Conservation (phyloP, 2,888 invertebrate species). For the Orthosia gracilis region DNA sequence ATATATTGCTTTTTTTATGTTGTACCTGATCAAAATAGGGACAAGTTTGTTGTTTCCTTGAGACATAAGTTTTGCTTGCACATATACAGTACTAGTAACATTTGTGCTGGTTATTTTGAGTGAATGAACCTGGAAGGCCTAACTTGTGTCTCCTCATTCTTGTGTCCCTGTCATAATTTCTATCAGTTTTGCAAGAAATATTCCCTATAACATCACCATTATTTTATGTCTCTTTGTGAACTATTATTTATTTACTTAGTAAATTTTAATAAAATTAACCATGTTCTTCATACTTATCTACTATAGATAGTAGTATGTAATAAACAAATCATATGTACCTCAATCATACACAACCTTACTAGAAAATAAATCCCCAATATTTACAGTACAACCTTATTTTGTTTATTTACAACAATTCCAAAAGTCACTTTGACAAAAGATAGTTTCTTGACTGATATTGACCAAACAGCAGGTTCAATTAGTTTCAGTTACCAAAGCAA, state of each 20-base stretch:
- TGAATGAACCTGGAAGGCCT: not conserved
- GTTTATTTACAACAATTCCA: constrained; percentile 16
- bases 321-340: constrained; percentile 20
- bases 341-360: constrained; percentile 21
- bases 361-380: constrained; percentile 40
- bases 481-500: constrained; percentile 58
- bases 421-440: constrained; percentile 25
- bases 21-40: not conserved
- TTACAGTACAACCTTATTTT: constrained; percentile 48
- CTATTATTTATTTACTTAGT: not conserved
- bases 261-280: not conserved
- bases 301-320: constrained; percentile 15
- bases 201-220: not conserved
- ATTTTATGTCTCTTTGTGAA: not conserved
- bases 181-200: not conserved
- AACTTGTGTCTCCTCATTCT: not conserved
- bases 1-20: not conserved
- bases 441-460: constrained; percentile 29
- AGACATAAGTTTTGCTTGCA: not conserved
- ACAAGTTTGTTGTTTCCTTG: not conserved
- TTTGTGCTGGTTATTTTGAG: not conserved
- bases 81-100: not conserved
- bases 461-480: constrained; percentile 40
- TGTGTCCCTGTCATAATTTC: too few relatives aligned
- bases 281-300: not conserved